Evolutionary conservation across 2,113 vertebrate species (phyloP).

Genomic region (Serranochromis macrocephalus): DNA sequence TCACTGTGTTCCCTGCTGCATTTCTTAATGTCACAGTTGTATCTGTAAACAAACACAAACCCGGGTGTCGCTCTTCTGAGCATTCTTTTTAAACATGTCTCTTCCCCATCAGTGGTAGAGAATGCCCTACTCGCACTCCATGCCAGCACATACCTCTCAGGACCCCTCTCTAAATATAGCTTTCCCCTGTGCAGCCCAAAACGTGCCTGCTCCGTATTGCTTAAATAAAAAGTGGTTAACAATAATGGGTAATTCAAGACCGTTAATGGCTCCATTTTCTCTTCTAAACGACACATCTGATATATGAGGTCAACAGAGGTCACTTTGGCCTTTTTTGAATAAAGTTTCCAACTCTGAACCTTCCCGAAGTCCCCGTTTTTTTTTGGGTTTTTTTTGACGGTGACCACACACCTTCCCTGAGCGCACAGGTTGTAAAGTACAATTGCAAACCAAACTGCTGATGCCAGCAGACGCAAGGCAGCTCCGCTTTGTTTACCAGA

Average conservation of each 20-base stretch:
- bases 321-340: neutral
- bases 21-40: neutral
- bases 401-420: slow-evolving; percentile 37
- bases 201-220: slow-evolving; percentile 45
- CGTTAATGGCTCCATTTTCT: neutral
- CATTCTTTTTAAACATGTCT: slow-evolving; percentile 48
- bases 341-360: neutral
- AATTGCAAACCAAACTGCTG: slow-evolving; percentile 73
- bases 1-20: neutral
- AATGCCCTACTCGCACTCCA: slow-evolving; percentile 52
- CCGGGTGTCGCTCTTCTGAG: slow-evolving; percentile 39
- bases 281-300: neutral
- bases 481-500: slow-evolving; percentile 72
- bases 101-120: slow-evolving; percentile 65
- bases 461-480: slow-evolving; percentile 71
- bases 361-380: slow-evolving; percentile 11
- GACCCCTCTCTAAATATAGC: slow-evolving; percentile 76
- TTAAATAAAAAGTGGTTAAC: neutral
- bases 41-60: slow-evolving; percentile 32
- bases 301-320: neutral
- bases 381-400: slow-evolving; percentile 17
- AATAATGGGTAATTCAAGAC: neutral
- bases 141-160: slow-evolving; percentile 72
- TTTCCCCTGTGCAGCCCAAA: slow-evolving; percentile 38
- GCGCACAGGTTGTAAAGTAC: slow-evolving; percentile 59